Evolutionary conservation across 1,140 invertebrate genomes (phyloP).

Genomic region (Mylabris phalerata): DNA sequence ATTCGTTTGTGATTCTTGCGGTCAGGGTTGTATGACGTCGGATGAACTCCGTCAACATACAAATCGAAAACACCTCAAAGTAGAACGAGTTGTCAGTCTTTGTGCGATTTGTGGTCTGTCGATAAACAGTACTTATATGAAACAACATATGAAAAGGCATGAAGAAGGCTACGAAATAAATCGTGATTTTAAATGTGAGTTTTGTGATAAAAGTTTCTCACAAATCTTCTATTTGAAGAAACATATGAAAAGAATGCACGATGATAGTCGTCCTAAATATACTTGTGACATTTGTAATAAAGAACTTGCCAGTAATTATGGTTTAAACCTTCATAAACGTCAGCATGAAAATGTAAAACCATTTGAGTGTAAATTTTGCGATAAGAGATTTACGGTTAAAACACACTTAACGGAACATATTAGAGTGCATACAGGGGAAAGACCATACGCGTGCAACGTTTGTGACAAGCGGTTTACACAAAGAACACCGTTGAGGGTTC

Average conservation of each 20-base stretch:
- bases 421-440: constrained; percentile 14
- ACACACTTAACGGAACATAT: constrained; percentile 53
- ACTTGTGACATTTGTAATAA: constrained; percentile 46
- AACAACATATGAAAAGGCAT: constrained; percentile 28
- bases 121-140: constrained; percentile 28
- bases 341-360: constrained; percentile 38
- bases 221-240: constrained; percentile 8
- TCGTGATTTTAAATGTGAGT: constrained; percentile 43
- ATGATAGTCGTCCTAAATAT: constrained; percentile 29
- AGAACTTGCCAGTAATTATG: constrained; percentile 14
- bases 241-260: too few relatives aligned
- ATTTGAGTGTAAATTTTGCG: constrained; percentile 50
- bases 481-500: constrained; percentile 63
- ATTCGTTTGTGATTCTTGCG: constrained; percentile 28
- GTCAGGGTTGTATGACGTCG: constrained; percentile 33
- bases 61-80: constrained; percentile 23
- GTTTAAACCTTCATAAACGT: constrained; percentile 32
- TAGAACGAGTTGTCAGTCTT: background rate
- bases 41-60: constrained; percentile 33
- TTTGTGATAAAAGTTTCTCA: constrained; percentile 42
- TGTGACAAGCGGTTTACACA: constrained; percentile 48
- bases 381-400: constrained; percentile 69
- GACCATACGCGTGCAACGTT: constrained; percentile 22
- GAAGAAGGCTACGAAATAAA: constrained; percentile 25
- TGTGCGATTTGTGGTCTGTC: constrained; percentile 32